These are phyloP conservation scores for Aelia acuminata DNA, from an alignment of 2,888 invertebrate genomes.

Conservation along the genomic window DNA sequence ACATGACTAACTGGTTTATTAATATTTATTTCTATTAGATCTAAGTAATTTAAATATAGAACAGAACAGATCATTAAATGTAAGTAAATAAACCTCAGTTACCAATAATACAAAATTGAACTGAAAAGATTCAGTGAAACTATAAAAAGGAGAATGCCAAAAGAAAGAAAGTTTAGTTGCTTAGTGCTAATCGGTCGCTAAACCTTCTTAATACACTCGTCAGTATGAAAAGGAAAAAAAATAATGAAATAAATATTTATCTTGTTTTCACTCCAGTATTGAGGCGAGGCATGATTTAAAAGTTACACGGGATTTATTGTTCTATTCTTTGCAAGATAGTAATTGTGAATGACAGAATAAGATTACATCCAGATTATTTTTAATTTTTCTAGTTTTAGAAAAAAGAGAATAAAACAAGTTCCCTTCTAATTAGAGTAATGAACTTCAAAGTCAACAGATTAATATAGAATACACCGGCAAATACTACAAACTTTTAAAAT, in stretches of 20 bases:
- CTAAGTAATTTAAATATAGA: not conserved
- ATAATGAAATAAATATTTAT: not conserved
- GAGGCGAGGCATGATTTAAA: not conserved
- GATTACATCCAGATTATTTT: not conserved
- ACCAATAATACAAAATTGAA: not conserved
- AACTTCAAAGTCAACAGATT: too few species aligned
- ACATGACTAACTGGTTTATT: not conserved
- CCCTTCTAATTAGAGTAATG: too few species aligned
- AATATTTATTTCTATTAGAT: slow-evolving; percentile 18
- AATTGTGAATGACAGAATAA: not conserved
- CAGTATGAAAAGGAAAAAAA: not conserved
- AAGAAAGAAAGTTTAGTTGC: too few species aligned
- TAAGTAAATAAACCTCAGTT: not conserved
- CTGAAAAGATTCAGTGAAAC: not conserved
- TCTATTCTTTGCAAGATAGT: not conserved
- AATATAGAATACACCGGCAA: not conserved
- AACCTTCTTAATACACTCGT: not conserved
- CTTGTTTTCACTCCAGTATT: not conserved
- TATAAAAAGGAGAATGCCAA: not conserved
- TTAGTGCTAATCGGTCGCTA: not conserved
- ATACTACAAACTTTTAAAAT: not conserved
- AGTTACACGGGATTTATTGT: not conserved
- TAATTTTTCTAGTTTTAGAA: not conserved
- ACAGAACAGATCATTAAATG: slow-evolving; percentile 28
- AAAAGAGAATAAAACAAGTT: too few species aligned